Base-by-base conservation (phyloP, 2,113 vertebrate species). In the Erythrolamprus reginae region DNA sequence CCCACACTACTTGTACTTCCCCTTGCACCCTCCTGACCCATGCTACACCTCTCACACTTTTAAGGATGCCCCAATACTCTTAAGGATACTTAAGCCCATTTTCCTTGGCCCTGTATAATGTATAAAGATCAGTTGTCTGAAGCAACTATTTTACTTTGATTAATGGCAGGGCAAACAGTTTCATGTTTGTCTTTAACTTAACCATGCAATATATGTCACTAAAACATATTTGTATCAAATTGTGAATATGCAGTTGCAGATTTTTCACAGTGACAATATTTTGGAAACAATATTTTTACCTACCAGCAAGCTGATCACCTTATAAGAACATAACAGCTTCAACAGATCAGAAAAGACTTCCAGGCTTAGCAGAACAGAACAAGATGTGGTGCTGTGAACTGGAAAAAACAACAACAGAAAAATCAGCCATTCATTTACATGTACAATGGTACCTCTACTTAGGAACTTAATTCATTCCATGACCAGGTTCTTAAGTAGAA, bases 301-400 rank as follows among this genome's bases (percentile, higher is more conserved):
- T 90, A 99, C 99, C 98, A 98, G 95, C 70, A 96, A 92, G 8
- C 96, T 96, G 88, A 98, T 97, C 93, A 96, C 97, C 28, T 96
- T 97, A 89, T 96, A 97, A 89, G 98, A 98, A 83, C 97, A 96
- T 52, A 99, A 95, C 50, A 99, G 97, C 92, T 98, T 96, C 92
- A 99, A 96, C 88, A 99, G 91, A 38, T 96, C 95, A 0, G 98
- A 98, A 13, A 98, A 95, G 96, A 99, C 92, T 90, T 98, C 97
- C 91, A 97, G 93, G 53, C 95, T 96, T 77, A 99, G 95, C 93
- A 99, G 87, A 89, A 97, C 93, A 0, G 97, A 98, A 96, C 98
- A 98, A 91, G 97, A 96, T 86, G 94, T 93, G 61, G 93, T 94
- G 53, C 98, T 97, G 10, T 97, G 96, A 47, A 97, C 98, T 99